Percentiles rank a stretch among this genome's conserved stretches.
Conservation (phyloP, 2,888 invertebrate genomes). For the Nephrocerus scutellatus region DNA sequence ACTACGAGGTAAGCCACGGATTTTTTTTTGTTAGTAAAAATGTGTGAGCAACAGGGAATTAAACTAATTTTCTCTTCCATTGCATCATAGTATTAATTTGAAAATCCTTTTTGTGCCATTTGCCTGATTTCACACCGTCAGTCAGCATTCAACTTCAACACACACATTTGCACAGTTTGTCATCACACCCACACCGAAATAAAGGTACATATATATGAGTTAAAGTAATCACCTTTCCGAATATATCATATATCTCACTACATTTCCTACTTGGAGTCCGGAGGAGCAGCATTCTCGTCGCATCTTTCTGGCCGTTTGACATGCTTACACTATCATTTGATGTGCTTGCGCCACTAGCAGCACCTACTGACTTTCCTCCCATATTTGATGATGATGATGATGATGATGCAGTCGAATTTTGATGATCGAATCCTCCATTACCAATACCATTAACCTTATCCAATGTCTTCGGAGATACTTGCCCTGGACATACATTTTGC, state of each 20-base stretch:
- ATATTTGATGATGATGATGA: no score
- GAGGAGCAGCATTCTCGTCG: conserved; percentile 17
- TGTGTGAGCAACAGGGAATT: no score
- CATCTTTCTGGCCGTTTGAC: conserved; percentile 3
- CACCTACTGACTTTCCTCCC: no score
- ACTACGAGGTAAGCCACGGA: no score
- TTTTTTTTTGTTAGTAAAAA: no score
- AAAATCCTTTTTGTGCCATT: no score
- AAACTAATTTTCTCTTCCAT: no score
- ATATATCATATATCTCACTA: conserved; percentile 37
- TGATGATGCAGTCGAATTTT: no score
- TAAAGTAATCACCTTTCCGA: conserved; percentile 44
- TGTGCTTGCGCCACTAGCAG: background rate
- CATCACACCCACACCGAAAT: conserved; percentile 8
- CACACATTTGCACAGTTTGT: no score
- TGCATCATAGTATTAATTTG: no score
- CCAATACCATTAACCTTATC: conserved; percentile 43
- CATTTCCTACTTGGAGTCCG: conserved; percentile 22
- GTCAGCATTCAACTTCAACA: background rate
- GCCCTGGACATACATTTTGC: conserved; percentile 47
- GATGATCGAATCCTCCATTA: conserved; percentile 24
- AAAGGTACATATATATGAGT: conserved; percentile 10
- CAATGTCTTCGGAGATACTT: conserved; percentile 41
- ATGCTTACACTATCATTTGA: conserved; percentile 7
- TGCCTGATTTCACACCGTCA: no score